These are phyloP conservation scores for Leptogaster cylindrica DNA, from an alignment of 2,888 invertebrate genomes.

Conservation along the genomic window DNA sequence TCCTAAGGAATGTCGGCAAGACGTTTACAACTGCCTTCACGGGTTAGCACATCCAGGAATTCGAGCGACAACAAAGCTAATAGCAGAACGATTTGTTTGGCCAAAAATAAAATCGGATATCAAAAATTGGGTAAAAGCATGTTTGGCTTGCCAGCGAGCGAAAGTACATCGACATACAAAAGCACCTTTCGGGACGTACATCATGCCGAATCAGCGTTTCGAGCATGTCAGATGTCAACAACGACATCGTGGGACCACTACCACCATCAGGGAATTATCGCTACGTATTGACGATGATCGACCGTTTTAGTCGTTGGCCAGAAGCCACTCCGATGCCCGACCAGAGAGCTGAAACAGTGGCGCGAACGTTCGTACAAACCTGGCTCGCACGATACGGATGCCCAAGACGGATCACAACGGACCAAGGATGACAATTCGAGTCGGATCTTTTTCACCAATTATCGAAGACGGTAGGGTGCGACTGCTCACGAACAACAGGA, in stretches of 20 bases:
- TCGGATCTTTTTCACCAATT: slow-evolving; percentile 37
- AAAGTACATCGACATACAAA: background rate
- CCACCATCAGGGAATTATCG: background rate
- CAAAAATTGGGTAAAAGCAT: background rate
- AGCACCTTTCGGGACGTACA: background rate
- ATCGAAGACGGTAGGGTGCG: background rate
- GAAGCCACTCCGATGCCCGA: background rate
- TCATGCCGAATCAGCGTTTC: background rate
- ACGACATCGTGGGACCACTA: slow-evolving; percentile 26
- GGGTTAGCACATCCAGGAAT: slow-evolving; percentile 3
- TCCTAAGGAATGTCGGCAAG: background rate
- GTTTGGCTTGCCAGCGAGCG: slow-evolving; percentile 2
- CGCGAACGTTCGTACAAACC: background rate
- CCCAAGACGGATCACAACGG: slow-evolving; percentile 41
- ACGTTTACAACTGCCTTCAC: slow-evolving; percentile 7
- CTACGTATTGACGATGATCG: slow-evolving; percentile 24
- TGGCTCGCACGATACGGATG: slow-evolving; percentile 38
- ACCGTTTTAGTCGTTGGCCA: slow-evolving; percentile 25
- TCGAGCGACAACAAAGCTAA: slow-evolving; percentile 15
- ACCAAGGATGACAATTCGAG: slow-evolving; percentile 46
- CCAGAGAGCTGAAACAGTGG: background rate
- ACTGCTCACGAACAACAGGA: slow-evolving; percentile 6
- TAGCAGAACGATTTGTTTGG: slow-evolving; percentile 40
- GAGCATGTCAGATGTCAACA: background rate
- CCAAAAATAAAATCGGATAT: slow-evolving; percentile 14